Evolutionary conservation across 2,888 invertebrate genomes (phyloP).

Genomic region (Dynastes grantii): DNA sequence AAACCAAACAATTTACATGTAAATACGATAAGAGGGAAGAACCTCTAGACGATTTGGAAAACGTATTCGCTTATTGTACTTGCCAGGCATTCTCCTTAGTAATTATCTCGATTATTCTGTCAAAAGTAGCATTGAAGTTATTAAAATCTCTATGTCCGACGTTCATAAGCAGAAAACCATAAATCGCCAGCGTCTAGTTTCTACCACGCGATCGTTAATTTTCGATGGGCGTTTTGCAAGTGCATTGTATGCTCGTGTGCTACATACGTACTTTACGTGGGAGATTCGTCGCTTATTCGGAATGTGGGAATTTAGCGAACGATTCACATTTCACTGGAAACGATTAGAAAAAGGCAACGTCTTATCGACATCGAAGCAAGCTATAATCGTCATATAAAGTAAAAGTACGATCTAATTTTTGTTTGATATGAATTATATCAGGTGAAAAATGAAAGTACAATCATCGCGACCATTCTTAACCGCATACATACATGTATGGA

Average conservation of each 20-base stretch:
- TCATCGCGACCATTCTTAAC: background rate
- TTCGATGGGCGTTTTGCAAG: slow-evolving; percentile 6
- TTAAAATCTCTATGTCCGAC: slow-evolving; percentile 2
- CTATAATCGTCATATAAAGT: background rate
- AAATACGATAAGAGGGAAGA: background rate
- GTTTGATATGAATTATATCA: background rate
- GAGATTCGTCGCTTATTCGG: slow-evolving; percentile 1
- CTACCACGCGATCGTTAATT: background rate
- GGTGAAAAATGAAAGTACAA: background rate
- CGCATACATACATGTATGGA: background rate
- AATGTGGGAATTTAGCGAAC: slow-evolving; percentile 5
- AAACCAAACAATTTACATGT: background rate
- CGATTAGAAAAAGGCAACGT: background rate
- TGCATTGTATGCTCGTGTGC: slow-evolving; percentile 16
- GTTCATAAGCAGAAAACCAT: background rate
- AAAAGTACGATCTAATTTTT: slow-evolving; percentile 4
- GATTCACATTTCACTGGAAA: background rate
- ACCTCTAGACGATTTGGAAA: background rate
- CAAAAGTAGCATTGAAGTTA: slow-evolving; percentile 23
- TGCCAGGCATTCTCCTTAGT: background rate
- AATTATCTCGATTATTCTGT: background rate
- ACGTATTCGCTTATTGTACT: background rate
- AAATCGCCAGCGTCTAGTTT: background rate
- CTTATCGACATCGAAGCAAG: background rate
- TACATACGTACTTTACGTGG: slow-evolving; percentile 15